Evolutionary conservation across 2,113 vertebrate species (phyloP), one percentile per base, ranked within the genome.

Genomic region (Formicarius rufipectus): DNA sequence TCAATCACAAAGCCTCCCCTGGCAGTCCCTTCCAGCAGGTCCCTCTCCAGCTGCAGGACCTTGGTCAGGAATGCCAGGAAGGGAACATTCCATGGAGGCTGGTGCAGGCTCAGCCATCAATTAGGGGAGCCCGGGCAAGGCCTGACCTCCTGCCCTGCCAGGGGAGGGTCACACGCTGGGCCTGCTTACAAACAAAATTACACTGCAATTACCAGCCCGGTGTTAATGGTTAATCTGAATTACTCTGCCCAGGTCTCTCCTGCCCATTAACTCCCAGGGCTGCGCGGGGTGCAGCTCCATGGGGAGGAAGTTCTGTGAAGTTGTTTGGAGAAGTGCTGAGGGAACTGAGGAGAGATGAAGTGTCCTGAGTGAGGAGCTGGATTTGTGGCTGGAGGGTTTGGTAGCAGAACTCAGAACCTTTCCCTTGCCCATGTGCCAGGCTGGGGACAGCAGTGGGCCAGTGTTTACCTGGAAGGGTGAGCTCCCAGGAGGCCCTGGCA

Each of bases 141-240:
- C 45, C 20, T 82, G 96, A 97, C 96, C 93, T 77, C 84, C 15
- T 1, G 78, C 92, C 93, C 96, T 73, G 76, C 64, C 13, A 74
- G 93, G 90, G 84, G 77, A 95, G 74, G 56, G 87, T 76, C 95
- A 94, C 87, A 97, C 80, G 50, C 58, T 89, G 92, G 88, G 84
- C 86, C 93, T 94, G 93, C 95, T 63, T 94, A 79, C 93, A 90
- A 93, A 92, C 83, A 68, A 95, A 84, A 96, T 86, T 87, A 92
- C 69, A 94, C 60, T 91, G 96, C 95, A 96, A 96, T 94, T 90
- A 96, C 95, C 66, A 95, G 88, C 44, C 75, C 88, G 68, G 56
- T 76, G 93, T 96, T 96, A 98, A 95, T 95, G 89, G 85, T 92
- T 94, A 97, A 94, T 84, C 53, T 20, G 72, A 96, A 95, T 94